A percentile compares a stretch with the other conserved stretches of the same genome.
Conservation (phyloP, 1,140 invertebrate genomes). For the Papilio aristodemus region DNA sequence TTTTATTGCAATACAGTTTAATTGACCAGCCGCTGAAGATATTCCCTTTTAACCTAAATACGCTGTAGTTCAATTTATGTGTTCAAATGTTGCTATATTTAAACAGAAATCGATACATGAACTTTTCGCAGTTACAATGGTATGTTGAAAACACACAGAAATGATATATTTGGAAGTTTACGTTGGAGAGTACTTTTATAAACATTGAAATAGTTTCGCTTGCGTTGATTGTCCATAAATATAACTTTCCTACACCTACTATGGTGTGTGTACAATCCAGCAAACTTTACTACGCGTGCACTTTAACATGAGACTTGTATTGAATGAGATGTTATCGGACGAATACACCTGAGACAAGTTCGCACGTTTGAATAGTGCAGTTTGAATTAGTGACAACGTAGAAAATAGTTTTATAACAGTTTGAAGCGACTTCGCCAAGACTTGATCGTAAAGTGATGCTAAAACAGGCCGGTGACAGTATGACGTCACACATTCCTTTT, state of each 20-base stretch:
- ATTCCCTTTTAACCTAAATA: neutral
- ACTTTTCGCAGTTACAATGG: neutral
- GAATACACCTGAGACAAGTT: no score
- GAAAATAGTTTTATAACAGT: no score
- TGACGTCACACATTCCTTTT: no score
- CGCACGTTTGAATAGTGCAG: no score
- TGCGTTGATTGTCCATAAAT: neutral
- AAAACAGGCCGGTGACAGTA: no score
- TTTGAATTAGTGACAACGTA: no score
- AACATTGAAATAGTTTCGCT: neutral
- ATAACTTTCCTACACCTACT: neutral
- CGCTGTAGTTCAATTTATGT: constrained; percentile 3
- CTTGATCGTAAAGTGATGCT: no score
- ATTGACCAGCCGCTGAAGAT: neutral
- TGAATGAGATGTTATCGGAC: no score
- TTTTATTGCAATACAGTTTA: neutral
- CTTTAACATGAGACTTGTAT: no score
- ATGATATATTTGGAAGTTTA: neutral
- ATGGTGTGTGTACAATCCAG: neutral
- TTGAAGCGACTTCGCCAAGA: no score
- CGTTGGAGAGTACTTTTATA: neutral
- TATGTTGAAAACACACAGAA: neutral
- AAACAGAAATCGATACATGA: neutral
- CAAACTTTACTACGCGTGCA: neutral
- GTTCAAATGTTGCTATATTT: neutral